Conservation (phyloP, 2,888 invertebrate species). For the Caradrina kadenii region DNA sequence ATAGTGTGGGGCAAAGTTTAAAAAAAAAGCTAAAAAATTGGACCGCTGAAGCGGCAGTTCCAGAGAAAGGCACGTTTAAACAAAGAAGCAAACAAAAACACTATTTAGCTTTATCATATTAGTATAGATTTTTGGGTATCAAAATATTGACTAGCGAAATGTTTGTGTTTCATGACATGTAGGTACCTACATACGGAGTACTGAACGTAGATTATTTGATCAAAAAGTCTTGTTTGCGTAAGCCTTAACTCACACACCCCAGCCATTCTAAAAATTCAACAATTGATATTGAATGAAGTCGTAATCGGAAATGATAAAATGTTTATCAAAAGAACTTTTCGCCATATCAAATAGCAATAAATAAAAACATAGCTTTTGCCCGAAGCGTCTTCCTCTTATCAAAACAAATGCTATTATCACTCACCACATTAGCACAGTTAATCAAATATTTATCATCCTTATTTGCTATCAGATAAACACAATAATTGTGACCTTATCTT, state of each 20-base stretch:
- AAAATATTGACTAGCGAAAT: no score
- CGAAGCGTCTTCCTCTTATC: constrained; percentile 36
- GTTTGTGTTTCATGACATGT: no score
- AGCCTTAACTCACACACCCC: constrained; percentile 7
- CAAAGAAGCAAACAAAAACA: no score
- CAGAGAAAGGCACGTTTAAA: no score
- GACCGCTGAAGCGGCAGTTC: no score
- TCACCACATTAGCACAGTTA: constrained; percentile 30
- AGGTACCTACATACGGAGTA: no score
- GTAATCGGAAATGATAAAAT: not conserved
- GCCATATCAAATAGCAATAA: constrained; percentile 13
- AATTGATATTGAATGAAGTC: constrained; percentile 26
- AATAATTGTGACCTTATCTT: constrained; percentile 31
- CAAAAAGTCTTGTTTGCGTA: no score
- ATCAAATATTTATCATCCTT: constrained; percentile 47
- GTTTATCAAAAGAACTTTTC: constrained; percentile 16
- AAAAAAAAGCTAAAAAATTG: no score
- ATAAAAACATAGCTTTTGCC: not conserved
- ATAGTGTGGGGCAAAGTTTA: no score
- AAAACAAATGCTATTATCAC: constrained; percentile 39
- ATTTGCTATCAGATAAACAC: constrained; percentile 43
- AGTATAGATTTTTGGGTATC: no score
- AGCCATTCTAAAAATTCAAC: constrained; percentile 10
- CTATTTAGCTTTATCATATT: no score
- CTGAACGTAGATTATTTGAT: no score